A percentile compares a stretch with the other conserved stretches of the same genome.
Evolutionary conservation across 1,140 invertebrate species (phyloP).

Genomic region (Aphis craccivora): DNA sequence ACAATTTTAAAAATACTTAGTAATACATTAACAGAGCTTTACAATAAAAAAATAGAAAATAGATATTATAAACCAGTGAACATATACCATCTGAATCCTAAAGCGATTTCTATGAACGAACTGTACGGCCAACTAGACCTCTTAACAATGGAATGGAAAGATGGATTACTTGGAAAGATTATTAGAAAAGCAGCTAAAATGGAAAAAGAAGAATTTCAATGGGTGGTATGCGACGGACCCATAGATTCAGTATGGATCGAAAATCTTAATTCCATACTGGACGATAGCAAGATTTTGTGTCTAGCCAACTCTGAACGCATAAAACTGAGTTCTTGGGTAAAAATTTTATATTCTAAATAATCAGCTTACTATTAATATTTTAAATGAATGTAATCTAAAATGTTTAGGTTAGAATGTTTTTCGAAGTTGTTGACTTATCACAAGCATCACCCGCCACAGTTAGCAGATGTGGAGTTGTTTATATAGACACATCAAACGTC

Average conservation of each 20-base stretch:
- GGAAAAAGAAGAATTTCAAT: constrained; percentile 73
- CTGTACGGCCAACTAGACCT: constrained; percentile 87
- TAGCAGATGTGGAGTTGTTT: constrained; percentile 80
- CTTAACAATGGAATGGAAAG: constrained; percentile 87
- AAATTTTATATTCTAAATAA: neutral
- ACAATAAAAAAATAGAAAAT: constrained; percentile 67
- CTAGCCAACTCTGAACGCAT: constrained; percentile 88
- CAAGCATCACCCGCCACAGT: constrained; percentile 91
- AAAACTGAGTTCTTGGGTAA: constrained; percentile 69
- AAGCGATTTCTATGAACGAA: constrained; percentile 86
- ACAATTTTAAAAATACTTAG: constrained; percentile 70
- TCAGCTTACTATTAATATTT: neutral
- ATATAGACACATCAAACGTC: constrained; percentile 82
- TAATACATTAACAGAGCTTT: constrained; percentile 71
- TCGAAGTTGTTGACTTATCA: constrained; percentile 87
- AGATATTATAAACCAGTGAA: constrained; percentile 71
- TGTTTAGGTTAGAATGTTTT: constrained; percentile 78
- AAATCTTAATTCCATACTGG: constrained; percentile 92
- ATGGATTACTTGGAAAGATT: constrained; percentile 79
- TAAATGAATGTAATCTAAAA: neutral
- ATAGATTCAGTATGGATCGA: constrained; percentile 96
- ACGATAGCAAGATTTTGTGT: constrained; percentile 94
- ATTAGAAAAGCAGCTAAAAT: constrained; percentile 75
- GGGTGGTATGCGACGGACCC: constrained; percentile 88
- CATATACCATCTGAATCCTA: constrained; percentile 83